Percentiles rank a stretch among this genome's conserved stretches.
These are phyloP conservation scores for Leucophora obtusa DNA, from an alignment of 2,888 invertebrate genomes.

Conservation along the genomic window DNA sequence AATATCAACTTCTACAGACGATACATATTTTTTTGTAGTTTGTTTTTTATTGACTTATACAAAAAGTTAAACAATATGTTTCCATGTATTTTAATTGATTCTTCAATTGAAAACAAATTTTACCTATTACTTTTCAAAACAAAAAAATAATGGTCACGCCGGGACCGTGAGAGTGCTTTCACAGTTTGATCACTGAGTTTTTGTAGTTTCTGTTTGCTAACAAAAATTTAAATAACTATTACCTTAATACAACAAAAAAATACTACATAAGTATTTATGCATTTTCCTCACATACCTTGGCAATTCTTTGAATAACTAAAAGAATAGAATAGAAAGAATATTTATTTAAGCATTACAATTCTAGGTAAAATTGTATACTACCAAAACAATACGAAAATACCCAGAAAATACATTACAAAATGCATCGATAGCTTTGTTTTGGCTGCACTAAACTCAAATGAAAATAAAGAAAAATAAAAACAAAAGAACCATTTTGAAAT, in stretches of 20 bases:
- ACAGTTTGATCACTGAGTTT: too few relatives aligned
- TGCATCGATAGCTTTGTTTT: background rate
- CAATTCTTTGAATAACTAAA: background rate
- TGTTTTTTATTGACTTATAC: too few relatives aligned
- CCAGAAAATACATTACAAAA: background rate
- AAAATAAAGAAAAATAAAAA: constrained; percentile 5
- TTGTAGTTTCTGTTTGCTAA: too few relatives aligned
- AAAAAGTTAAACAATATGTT: too few relatives aligned
- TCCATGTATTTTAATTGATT: too few relatives aligned
- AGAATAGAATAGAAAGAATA: background rate
- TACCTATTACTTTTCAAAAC: too few relatives aligned
- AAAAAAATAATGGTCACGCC: too few relatives aligned
- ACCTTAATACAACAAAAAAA: background rate
- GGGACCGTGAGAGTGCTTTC: too few relatives aligned
- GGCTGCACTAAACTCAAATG: background rate
- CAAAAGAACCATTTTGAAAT: constrained; percentile 50
- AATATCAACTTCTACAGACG: too few relatives aligned
- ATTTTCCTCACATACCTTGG: background rate
- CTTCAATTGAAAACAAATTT: too few relatives aligned
- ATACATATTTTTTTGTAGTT: too few relatives aligned
- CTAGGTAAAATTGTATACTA: background rate
- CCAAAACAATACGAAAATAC: background rate
- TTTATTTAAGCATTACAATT: background rate
- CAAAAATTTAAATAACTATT: background rate
- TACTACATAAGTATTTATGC: background rate